These are phyloP conservation scores for Scatophagus argus DNA, from an alignment of 2,113 vertebrate species.

Conservation along the genomic window DNA sequence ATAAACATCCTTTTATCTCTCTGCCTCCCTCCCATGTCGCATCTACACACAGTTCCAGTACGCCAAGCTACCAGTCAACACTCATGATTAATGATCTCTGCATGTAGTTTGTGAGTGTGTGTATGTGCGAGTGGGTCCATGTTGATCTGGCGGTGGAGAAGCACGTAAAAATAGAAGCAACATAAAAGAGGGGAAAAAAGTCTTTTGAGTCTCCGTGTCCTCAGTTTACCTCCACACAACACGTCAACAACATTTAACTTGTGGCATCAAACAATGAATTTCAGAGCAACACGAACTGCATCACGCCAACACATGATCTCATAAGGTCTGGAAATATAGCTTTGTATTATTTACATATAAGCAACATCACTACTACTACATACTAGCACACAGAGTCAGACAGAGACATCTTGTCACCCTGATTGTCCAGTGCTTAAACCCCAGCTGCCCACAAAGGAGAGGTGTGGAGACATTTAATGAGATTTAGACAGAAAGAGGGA, in stretches of 20 bases:
- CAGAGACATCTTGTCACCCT: neutral
- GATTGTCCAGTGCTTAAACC: slow-evolving; percentile 5
- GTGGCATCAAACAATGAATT: slow-evolving; percentile 2
- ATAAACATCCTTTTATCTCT: slow-evolving; percentile 73
- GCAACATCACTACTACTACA: neutral
- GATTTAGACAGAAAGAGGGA: slow-evolving; percentile 36
- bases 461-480: slow-evolving; percentile 46
- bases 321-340: neutral
- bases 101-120: slow-evolving; percentile 31
- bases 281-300: neutral
- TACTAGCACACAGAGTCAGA: neutral
- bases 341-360: neutral
- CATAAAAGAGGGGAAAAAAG: slow-evolving; percentile 23
- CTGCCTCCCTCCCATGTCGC: slow-evolving; percentile 53
- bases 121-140: slow-evolving; percentile 18
- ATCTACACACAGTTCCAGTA: slow-evolving; percentile 22
- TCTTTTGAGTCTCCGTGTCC: slow-evolving; percentile 35
- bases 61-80: slow-evolving; percentile 45
- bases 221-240: slow-evolving; percentile 37
- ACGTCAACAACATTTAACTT: slow-evolving; percentile 16
- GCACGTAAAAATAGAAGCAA: slow-evolving; percentile 40
- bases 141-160: slow-evolving; percentile 28
- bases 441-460: slow-evolving; percentile 9
- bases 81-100: slow-evolving; percentile 66
- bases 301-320: neutral